Evolutionary conservation across 1,140 invertebrate species (phyloP).

Genomic region (Lycorma delicatula): DNA sequence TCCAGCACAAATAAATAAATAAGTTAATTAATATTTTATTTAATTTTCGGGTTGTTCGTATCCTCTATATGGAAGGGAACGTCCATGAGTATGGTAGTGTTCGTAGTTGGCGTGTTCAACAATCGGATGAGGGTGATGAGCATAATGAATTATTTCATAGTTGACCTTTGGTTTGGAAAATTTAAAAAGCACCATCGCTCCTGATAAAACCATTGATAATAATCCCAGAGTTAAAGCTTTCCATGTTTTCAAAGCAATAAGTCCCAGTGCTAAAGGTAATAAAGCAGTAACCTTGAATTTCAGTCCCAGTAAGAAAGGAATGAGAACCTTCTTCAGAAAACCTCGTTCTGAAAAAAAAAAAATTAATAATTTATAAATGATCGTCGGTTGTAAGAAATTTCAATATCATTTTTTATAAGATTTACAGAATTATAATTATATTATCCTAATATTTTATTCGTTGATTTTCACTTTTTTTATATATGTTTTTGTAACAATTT

Average conservation of each 20-base stretch:
- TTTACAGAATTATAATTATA: too few relatives aligned
- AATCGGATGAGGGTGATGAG: slow-evolving; percentile 24
- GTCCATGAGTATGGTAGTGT: slow-evolving; percentile 52
- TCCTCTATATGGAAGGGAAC: slow-evolving; percentile 55
- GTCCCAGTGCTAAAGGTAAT: slow-evolving; percentile 64
- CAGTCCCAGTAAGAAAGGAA: slow-evolving; percentile 72
- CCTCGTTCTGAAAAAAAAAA: slow-evolving; percentile 38
- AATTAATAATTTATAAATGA: too few relatives aligned
- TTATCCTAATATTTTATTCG: too few relatives aligned
- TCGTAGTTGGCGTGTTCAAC: slow-evolving; percentile 55
- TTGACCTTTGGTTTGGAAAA: slow-evolving; percentile 70
- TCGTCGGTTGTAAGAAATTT: too few relatives aligned
- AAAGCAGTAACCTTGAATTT: slow-evolving; percentile 76
- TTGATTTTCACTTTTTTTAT: too few relatives aligned
- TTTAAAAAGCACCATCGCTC: slow-evolving; percentile 74
- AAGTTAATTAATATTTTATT: not conserved
- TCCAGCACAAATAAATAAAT: slow-evolving; percentile 3
- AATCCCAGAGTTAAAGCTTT: slow-evolving; percentile 75
- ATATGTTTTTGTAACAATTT: too few relatives aligned
- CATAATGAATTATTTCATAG: slow-evolving; percentile 65
- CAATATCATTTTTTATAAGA: too few relatives aligned
- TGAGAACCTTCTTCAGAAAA: slow-evolving; percentile 71
- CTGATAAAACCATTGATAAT: slow-evolving; percentile 57
- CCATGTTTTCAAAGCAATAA: slow-evolving; percentile 80
- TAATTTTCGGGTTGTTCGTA: slow-evolving; percentile 32